Conservation (phyloP, 1,140 invertebrate species). For the Brachionus rubens region DNA sequence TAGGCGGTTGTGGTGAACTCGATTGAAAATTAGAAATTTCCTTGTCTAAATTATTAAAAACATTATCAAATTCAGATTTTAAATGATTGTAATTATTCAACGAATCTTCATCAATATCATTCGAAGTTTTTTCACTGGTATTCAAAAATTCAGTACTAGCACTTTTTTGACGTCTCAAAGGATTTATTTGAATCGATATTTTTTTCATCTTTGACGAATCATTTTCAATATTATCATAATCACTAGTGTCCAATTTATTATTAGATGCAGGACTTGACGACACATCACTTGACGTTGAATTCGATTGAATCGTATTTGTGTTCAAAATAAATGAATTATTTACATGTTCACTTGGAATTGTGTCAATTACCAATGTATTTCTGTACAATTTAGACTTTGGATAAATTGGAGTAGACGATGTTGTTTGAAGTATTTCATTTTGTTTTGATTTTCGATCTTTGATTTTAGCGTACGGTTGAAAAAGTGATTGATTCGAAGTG, state of each 20-base stretch:
- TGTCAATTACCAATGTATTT: constrained; percentile 12
- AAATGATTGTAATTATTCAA: constrained; percentile 25
- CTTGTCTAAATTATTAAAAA: constrained; percentile 27
- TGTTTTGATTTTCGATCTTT: not conserved
- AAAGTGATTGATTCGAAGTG: constrained; percentile 18
- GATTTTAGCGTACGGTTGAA: constrained; percentile 26
- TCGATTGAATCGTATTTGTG: not conserved
- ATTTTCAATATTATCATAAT: constrained; percentile 42
- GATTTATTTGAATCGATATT: constrained; percentile 10
- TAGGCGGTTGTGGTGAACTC: not conserved
- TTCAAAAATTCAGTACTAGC: constrained; percentile 5
- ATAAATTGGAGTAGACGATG: not conserved
- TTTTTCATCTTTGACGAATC: constrained; percentile 5
- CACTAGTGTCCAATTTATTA: constrained; percentile 37
- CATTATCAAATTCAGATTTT: not conserved
- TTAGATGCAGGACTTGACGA: constrained; percentile 3
- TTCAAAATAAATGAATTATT: constrained; percentile 18
- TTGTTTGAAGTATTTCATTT: too few relatives aligned
- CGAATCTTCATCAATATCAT: constrained; percentile 31
- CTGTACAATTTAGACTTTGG: not conserved
- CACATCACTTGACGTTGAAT: constrained; percentile 4
- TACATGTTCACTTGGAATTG: not conserved
- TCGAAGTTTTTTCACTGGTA: not conserved
- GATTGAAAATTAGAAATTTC: constrained; percentile 22
- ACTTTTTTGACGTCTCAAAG: constrained; percentile 35